These are phyloP conservation scores for Dissostichus mawsoni DNA, from an alignment of 2,113 vertebrate genomes.

Conservation along the genomic window DNA sequence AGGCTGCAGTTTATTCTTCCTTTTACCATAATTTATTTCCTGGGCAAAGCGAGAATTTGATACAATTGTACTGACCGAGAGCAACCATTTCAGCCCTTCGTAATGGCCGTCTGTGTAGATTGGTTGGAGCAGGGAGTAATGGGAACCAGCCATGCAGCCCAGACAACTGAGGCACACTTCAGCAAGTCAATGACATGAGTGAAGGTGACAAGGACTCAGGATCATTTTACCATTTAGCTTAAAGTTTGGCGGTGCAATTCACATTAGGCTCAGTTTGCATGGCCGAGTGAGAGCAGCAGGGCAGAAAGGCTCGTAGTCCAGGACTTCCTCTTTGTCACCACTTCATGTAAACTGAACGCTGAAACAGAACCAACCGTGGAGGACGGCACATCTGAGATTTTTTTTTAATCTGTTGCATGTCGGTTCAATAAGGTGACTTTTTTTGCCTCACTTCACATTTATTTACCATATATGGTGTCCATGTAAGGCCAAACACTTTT, in stretches of 20 bases:
- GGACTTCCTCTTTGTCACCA: slow-evolving; percentile 53
- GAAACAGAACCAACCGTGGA: neutral
- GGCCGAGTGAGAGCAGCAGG: slow-evolving; percentile 57
- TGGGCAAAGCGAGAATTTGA: neutral
- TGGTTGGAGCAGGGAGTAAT: slow-evolving; percentile 74
- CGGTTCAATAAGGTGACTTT: neutral
- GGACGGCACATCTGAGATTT: slow-evolving; percentile 6
- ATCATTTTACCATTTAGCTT: slow-evolving; percentile 82
- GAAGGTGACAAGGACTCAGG: slow-evolving; percentile 81
- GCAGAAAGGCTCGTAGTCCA: slow-evolving; percentile 47
- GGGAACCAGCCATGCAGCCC: slow-evolving; percentile 74
- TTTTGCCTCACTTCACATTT: neutral
- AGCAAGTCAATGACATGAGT: slow-evolving; percentile 79
- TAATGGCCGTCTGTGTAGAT: slow-evolving; percentile 68
- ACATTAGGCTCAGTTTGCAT: slow-evolving; percentile 75
- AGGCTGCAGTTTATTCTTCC: slow-evolving; percentile 7
- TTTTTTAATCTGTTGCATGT: neutral
- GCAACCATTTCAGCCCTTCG: slow-evolving; percentile 39
- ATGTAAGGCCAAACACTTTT: neutral
- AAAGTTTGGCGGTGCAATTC: slow-evolving; percentile 78
- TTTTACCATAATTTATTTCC: slow-evolving; percentile 13
- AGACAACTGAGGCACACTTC: slow-evolving; percentile 73
- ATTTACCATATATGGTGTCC: neutral
- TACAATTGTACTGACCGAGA: slow-evolving; percentile 12
- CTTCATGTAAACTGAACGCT: slow-evolving; percentile 49